Percentiles rank a stretch among this genome's conserved stretches.
Conservation (phyloP, 2,113 vertebrate genomes). For the Condylura cristata region DNA sequence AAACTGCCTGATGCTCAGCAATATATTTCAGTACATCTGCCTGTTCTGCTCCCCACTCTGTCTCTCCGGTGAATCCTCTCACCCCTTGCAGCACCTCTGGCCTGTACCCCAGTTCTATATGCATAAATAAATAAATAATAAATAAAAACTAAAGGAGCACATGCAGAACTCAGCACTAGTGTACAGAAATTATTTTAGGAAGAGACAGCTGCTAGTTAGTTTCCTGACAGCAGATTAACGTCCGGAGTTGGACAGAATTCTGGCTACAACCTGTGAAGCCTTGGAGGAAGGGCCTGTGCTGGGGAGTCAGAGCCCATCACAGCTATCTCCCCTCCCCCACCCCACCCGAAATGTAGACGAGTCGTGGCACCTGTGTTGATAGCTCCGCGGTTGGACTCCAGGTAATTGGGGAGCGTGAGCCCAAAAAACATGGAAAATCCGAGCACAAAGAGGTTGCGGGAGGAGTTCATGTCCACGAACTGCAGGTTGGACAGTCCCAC, state of each 20-base stretch:
- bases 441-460: constrained; percentile 96
- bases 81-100: too few relatives aligned
- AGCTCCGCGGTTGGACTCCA: constrained; percentile 90
- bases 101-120: too few relatives aligned
- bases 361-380: constrained; percentile 90
- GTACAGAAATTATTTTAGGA: not conserved
- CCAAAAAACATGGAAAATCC: constrained; percentile 98
- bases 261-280: not conserved
- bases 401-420: constrained; percentile 92
- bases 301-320: not conserved
- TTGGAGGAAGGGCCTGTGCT: not conserved
- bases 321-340: too few relatives aligned
- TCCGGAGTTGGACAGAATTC: not conserved
- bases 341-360: not conserved
- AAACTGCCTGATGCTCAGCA: too few relatives aligned
- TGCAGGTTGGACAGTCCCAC: constrained; percentile 98
- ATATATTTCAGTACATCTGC: too few relatives aligned
- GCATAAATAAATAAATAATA: too few relatives aligned
- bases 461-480: constrained; percentile 97
- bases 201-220: not conserved
- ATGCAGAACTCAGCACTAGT: not conserved
- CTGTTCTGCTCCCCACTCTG: too few relatives aligned
- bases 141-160: constrained; percentile 47
- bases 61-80: too few relatives aligned
- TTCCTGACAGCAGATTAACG: not conserved